These are phyloP conservation scores for Mobula birostris DNA, from an alignment of 2,113 vertebrate species.

Conservation along the genomic window DNA sequence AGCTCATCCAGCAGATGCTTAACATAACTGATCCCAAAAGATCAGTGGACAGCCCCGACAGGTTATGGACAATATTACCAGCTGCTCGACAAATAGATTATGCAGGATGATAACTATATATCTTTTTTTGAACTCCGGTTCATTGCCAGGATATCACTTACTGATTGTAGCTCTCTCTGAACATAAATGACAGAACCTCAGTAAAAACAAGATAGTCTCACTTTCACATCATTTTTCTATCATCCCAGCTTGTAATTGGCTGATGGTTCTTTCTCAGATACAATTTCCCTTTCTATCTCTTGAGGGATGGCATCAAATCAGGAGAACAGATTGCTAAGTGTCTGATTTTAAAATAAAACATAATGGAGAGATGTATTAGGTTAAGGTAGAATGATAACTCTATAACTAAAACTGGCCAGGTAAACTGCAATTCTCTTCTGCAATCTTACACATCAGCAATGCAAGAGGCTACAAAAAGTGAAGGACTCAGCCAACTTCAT, in stretches of 20 bases:
- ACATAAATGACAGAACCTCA: background rate
- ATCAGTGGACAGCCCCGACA: too few relatives aligned
- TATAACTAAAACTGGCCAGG: background rate
- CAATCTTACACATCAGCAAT: too few relatives aligned
- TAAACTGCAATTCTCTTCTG: background rate
- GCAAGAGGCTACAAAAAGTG: too few relatives aligned
- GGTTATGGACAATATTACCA: too few relatives aligned
- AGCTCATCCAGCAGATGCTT: too few relatives aligned
- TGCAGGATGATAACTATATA: background rate
- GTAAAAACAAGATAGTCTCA: background rate
- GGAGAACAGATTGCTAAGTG: background rate
- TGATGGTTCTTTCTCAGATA: too few relatives aligned
- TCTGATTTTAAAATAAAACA: background rate
- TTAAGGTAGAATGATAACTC: background rate
- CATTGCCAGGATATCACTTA: background rate
- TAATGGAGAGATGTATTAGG: background rate
- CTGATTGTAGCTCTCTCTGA: background rate
- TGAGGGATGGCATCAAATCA: too few relatives aligned
- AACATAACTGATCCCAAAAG: too few relatives aligned
- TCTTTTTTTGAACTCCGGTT: background rate
- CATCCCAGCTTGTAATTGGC: too few relatives aligned
- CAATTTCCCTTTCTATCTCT: too few relatives aligned
- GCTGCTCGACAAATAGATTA: too few relatives aligned
- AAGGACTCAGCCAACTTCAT: too few relatives aligned
- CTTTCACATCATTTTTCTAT: background rate